A percentile compares a stretch with the other conserved stretches of the same genome.
Evolutionary conservation across 1,140 invertebrate genomes (phyloP).

Genomic region (Elysia chlorotica): DNA sequence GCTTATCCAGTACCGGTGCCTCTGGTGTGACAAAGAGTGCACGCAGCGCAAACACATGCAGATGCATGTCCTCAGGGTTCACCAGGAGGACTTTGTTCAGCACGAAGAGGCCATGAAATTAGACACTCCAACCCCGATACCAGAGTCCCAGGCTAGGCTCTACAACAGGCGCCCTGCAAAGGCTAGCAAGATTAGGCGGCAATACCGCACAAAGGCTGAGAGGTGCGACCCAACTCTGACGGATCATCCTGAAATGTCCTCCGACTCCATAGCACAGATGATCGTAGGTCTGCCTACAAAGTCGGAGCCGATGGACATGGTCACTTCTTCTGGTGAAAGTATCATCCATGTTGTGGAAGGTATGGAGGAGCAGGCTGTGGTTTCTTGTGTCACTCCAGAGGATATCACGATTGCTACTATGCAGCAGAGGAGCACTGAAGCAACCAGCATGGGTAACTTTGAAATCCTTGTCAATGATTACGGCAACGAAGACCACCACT

Average conservation of each 20-base stretch:
- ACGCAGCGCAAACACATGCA: slow-evolving; percentile 24
- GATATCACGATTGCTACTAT: neutral
- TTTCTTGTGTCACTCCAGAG: neutral
- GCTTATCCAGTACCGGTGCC: slow-evolving; percentile 20
- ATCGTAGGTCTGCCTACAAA: slow-evolving; percentile 5
- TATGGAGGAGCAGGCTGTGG: neutral
- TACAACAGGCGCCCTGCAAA: slow-evolving; percentile 15
- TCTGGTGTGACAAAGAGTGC: slow-evolving; percentile 23
- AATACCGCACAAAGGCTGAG: slow-evolving; percentile 12
- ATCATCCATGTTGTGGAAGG: no score
- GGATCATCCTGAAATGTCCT: no score
- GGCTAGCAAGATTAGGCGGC: slow-evolving; percentile 1
- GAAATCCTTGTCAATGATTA: slow-evolving; percentile 19
- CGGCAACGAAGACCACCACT: slow-evolving; percentile 7
- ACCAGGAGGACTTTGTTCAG: slow-evolving; percentile 20
- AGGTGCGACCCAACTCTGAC: slow-evolving; percentile 12
- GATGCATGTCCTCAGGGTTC: slow-evolving; percentile 21
- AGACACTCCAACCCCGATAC: slow-evolving; percentile 11
- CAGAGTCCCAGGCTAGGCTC: slow-evolving; percentile 11
- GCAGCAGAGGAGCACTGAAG: no score
- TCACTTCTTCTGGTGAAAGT: no score
- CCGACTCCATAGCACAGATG: no score
- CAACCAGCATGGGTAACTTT: neutral
- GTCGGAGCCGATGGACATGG: slow-evolving; percentile 5
- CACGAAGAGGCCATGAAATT: slow-evolving; percentile 23